Evolutionary conservation across 2,888 invertebrate species (phyloP), one percentile per base, ranked within the genome.

Genomic region (Nomada ferruginata): DNA sequence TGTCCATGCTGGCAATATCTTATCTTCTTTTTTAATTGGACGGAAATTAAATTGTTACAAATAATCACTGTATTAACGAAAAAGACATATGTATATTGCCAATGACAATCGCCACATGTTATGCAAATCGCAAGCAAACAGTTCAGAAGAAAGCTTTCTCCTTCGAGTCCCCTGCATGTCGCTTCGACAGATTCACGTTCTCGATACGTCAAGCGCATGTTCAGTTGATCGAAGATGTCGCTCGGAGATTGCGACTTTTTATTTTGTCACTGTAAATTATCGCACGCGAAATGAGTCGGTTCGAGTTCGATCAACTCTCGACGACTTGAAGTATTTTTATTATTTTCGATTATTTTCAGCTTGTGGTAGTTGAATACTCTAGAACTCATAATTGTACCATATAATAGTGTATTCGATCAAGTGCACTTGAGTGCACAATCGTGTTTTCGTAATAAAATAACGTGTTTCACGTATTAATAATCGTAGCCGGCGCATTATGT

Each of bases 181-280:
- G 68, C 20, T 18, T 57, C 20, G 13, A 53, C 57, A 18, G 59
- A 29, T 69, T 20, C 23, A 13, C 52, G 61, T 75, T 60, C 42
- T 36, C 23, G 36, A 36, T 66, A 53, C 68, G 55, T 64, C 63
- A 55, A 59, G 9, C 74, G 64, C 23, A 69, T 47, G 78, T 69
- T 69, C 26, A 65, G 52, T 63, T 20, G 36, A 44, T 59, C 63
- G 47, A 50, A 60, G 36, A 23, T n/a, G 42, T 42, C 23, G 26
- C 36, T 44, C 52, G 52, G 55, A 74, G 70, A 59, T 60, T 36
- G 61, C 52, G 52, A 57, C 68, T 71, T 75, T 76, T 82, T 77
- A 76, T 66, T 65, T 71, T 66, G 36, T 47, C 50, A 52, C 29
- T 55, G 59, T 84, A 82, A 79, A 82, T 82, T 79, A 82, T 84